A percentile compares a stretch with the other conserved stretches of the same genome.
Evolutionary conservation across 2,888 invertebrate genomes (phyloP).

Genomic region (Chydorus sphaericus): DNA sequence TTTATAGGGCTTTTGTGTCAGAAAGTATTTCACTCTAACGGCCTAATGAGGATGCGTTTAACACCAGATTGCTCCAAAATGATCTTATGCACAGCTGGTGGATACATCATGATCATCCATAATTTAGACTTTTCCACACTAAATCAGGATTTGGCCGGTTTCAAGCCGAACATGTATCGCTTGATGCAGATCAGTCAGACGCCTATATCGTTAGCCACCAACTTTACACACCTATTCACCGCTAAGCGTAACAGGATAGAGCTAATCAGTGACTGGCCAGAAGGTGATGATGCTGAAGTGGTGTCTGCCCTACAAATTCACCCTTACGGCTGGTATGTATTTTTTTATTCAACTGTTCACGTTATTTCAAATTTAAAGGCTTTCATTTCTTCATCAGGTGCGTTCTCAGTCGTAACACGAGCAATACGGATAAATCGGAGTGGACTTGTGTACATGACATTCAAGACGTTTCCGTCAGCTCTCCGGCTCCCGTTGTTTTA

Average conservation of each 20-base stretch:
- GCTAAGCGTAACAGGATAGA: slow-evolving; percentile 71
- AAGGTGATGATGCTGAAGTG: slow-evolving; percentile 71
- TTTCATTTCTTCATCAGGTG: no score
- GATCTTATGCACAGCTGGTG: slow-evolving; percentile 79
- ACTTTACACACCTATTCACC: slow-evolving; percentile 68
- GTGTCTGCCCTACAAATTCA: slow-evolving; percentile 80
- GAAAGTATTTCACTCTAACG: slow-evolving; percentile 71
- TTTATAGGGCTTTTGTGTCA: slow-evolving; percentile 59
- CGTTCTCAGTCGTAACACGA: slow-evolving; percentile 75
- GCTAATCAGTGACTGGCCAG: slow-evolving; percentile 78
- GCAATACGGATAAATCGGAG: slow-evolving; percentile 71
- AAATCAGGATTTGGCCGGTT: slow-evolving; percentile 63
- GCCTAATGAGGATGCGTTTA: slow-evolving; percentile 71
- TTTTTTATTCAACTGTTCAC: no score
- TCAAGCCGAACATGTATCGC: slow-evolving; percentile 77
- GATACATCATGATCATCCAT: slow-evolving; percentile 77
- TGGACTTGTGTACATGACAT: slow-evolving; percentile 93
- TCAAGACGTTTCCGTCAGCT: slow-evolving; percentile 38
- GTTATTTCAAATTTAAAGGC: no score
- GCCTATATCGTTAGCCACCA: slow-evolving; percentile 60
- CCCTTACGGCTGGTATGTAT: slow-evolving; percentile 79
- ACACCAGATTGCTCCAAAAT: slow-evolving; percentile 74
- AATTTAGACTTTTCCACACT: slow-evolving; percentile 67
- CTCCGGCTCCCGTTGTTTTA: not conserved
- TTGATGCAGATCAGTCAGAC: slow-evolving; percentile 77